These are phyloP conservation scores for Heterocephalus glaber DNA, from an alignment of 2,113 vertebrate genomes.

Conservation along the genomic window DNA sequence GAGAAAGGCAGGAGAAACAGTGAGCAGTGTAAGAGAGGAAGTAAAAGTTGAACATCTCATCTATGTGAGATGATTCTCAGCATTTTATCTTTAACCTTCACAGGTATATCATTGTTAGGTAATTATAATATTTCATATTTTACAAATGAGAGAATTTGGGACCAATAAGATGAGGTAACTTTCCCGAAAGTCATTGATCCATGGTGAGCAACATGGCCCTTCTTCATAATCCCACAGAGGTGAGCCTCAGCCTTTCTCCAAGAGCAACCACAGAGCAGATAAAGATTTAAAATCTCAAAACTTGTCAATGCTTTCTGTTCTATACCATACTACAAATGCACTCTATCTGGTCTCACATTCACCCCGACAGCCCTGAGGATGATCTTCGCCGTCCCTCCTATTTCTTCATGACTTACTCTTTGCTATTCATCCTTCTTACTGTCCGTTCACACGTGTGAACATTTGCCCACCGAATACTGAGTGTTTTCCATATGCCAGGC, in stretches of 20 bases:
- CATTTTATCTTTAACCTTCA: slow-evolving; percentile 30
- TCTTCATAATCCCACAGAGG: background rate
- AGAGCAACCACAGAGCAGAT: background rate
- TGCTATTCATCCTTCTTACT: background rate
- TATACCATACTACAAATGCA: background rate
- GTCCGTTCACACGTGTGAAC: background rate
- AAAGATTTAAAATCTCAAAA: background rate
- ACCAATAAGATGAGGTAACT: background rate
- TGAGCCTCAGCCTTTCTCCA: background rate
- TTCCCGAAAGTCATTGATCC: background rate
- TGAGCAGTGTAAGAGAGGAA: background rate
- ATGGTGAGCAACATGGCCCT: too few relatives aligned
- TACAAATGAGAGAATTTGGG: background rate
- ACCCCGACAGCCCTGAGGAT: background rate
- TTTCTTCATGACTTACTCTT: background rate
- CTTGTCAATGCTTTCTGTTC: background rate
- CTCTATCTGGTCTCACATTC: background rate
- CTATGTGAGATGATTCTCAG: background rate
- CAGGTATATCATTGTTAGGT: background rate
- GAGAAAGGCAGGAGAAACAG: background rate
- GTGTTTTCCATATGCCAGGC: background rate
- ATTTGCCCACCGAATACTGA: background rate
- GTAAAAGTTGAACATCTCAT: background rate
- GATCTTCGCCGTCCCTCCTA: background rate
- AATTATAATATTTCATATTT: background rate